Conservation (phyloP, 53 echinoderm and acorn worm genomes). For the Arbacia lixula region DNA sequence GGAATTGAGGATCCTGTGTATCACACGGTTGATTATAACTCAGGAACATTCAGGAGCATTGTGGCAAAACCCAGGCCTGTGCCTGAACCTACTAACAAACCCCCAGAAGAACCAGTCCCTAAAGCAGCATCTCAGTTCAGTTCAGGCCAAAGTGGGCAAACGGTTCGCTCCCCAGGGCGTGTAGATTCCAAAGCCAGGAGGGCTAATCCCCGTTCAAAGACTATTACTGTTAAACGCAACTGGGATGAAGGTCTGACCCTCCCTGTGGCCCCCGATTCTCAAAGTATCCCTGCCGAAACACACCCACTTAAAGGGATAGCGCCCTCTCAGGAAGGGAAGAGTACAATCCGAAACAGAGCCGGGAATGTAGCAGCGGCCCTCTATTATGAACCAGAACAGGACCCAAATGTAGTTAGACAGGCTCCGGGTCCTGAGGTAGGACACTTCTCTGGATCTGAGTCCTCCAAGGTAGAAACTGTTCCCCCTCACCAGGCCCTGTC, state of each 20-base stretch:
- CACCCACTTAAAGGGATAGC: too few relatives aligned
- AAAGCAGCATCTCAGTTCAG: background rate
- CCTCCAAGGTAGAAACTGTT: background rate
- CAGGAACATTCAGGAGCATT: conserved; percentile 10
- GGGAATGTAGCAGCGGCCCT: conserved; percentile 1
- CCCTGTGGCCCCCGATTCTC: too few relatives aligned
- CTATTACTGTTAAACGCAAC: too few relatives aligned
- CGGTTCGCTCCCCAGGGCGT: too few relatives aligned
- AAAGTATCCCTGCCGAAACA: too few relatives aligned
- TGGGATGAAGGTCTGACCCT: too few relatives aligned
- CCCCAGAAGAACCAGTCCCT: background rate
- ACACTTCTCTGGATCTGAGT: background rate
- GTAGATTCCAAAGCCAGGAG: too few relatives aligned
- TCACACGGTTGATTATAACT: background rate
- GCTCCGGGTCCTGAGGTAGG: background rate
- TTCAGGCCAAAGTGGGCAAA: too few relatives aligned
- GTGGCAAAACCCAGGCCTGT: background rate
- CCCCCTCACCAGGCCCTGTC: too few relatives aligned
- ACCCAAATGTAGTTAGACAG: background rate
- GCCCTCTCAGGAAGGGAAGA: too few relatives aligned
- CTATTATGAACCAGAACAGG: conserved; percentile 15
- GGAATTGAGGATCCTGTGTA: conserved; percentile 27
- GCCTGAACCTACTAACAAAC: background rate
- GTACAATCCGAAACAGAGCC: background rate
- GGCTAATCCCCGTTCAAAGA: too few relatives aligned